phyloP scores from a whole-genome alignment of 2,797 vertebrate species.

The Paguma larvata region DNA sequence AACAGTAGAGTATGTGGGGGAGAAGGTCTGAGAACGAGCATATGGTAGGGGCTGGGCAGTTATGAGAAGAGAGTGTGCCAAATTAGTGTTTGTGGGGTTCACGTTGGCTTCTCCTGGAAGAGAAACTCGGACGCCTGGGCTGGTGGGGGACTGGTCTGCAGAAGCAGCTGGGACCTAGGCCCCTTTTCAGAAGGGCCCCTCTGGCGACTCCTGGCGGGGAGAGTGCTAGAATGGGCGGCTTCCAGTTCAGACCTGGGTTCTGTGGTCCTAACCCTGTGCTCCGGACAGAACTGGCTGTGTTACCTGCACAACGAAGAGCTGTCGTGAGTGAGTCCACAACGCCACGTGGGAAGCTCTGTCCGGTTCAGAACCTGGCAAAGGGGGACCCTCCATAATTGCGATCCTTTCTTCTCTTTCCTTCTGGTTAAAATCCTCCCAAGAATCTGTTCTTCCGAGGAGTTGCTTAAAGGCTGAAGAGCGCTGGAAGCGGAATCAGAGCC shows the following conservation, averaged over 20 bases:
- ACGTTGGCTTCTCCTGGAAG: not conserved
- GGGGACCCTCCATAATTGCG: not conserved
- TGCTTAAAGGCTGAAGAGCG: not conserved
- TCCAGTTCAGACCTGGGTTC: not conserved
- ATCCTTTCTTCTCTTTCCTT: not conserved
- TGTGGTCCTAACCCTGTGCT: not conserved
- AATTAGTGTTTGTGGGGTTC: not conserved
- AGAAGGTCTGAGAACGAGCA: not conserved
- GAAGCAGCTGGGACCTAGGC: not conserved
- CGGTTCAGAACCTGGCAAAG: not conserved
- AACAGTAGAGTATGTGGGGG: not conserved
- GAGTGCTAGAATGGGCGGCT: not conserved
- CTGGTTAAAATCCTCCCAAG: not conserved
- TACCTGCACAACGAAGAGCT: not conserved
- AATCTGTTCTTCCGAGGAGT: not conserved
- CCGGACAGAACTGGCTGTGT: not conserved
- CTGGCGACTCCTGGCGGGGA: not conserved
- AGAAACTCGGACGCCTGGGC: not conserved
- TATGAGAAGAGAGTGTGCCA: not conserved
- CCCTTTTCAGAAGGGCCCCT: not conserved
- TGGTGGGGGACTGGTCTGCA: not conserved
- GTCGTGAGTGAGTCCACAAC: not conserved
- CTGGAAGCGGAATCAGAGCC: not conserved
- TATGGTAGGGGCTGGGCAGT: too few relatives aligned
- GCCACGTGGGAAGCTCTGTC: not conserved